Base-by-base conservation (phyloP, 1,140 invertebrate species). In the Zelostemma sp. region DNA sequence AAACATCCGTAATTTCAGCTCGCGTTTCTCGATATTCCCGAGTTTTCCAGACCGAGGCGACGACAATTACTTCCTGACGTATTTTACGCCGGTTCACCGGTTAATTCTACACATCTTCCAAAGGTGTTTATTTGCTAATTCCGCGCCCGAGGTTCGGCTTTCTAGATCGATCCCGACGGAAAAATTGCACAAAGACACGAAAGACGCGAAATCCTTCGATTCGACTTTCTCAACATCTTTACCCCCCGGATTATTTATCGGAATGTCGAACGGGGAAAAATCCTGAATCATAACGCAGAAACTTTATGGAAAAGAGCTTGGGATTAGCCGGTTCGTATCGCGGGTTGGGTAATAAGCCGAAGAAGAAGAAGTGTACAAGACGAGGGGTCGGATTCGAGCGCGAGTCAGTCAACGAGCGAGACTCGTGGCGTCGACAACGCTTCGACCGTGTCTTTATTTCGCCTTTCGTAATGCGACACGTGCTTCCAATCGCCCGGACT, bases 341-440 rank as follows among this genome's bases (percentile, higher is more conserved):
- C 28, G 47, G 66, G 72, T 74, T 74, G 72, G 65, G 72, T 74
- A 74, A 74, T 62, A 38, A 28, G 45, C 33, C 14, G 54, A 47
- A 54, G 48, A 68, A 58, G 69, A 67, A 43, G 49, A 48, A 43
- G 25, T 49, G 53, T 68, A 60, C 56, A 65, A 62, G 58, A 65
- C 47, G 50, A 60, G 57, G 49, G 54, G 48, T 58, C 62, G 63
- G 66, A 68, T 70, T 50, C 60, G 56, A 55, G 50, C 50, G 58
- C 38, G 21, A 56, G 61, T 71, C 74, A 76, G 72, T 76, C 72
- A 61, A 65, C 47, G 41, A 62, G 67, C 59, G 74, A 54, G 59
- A 66, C 72, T 66, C 69, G 69, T 49, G 25, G 38, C 64, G 63
- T 58, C 60, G 64, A 62, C 56, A 72, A 45, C 59, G 28, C 41